Evolutionary conservation across 2,113 vertebrate species (phyloP).

Genomic region (Morone saxatilis): DNA sequence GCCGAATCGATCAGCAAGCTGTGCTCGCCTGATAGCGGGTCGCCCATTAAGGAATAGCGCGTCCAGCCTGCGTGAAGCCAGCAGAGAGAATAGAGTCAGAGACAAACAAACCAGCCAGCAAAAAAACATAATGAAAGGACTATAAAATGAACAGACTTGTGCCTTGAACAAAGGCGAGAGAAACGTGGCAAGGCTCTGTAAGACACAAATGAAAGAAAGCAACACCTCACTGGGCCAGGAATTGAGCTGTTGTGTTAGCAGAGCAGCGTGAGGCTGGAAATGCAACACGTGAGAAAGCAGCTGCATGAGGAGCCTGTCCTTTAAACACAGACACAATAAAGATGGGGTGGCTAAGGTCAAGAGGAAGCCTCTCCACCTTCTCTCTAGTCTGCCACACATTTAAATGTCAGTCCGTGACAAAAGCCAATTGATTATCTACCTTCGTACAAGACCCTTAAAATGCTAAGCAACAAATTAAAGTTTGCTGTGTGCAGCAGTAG

Average conservation of each 20-base stretch:
- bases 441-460: conserved; percentile 79
- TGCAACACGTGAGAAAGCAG: conserved; percentile 68
- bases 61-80: conserved; percentile 88
- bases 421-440: conserved; percentile 84
- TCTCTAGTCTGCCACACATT: conserved; percentile 69
- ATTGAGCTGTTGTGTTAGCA: conserved; percentile 47
- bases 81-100: conserved; percentile 64
- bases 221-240: conserved; percentile 58
- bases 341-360: conserved; percentile 73
- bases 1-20: conserved; percentile 90
- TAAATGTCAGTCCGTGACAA: conserved; percentile 83
- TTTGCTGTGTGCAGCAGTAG: conserved; percentile 67
- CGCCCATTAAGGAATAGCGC: conserved; percentile 91
- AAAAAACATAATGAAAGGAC: conserved; percentile 70
- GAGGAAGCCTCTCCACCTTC: conserved; percentile 66
- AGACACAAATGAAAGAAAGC: conserved; percentile 67
- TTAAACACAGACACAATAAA: conserved; percentile 77
- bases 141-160: conserved; percentile 67
- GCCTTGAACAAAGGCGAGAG: conserved; percentile 63
- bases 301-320: conserved; percentile 71
- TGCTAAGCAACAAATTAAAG: conserved; percentile 85
- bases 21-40: conserved; percentile 89
- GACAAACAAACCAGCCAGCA: conserved; percentile 65
- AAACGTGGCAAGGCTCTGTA: conserved; percentile 66
- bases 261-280: conserved; percentile 54